Evolutionary conservation across 2,113 vertebrate species (phyloP), one percentile per base, ranked within the genome.

Genomic region (Pterocles burchelli): DNA sequence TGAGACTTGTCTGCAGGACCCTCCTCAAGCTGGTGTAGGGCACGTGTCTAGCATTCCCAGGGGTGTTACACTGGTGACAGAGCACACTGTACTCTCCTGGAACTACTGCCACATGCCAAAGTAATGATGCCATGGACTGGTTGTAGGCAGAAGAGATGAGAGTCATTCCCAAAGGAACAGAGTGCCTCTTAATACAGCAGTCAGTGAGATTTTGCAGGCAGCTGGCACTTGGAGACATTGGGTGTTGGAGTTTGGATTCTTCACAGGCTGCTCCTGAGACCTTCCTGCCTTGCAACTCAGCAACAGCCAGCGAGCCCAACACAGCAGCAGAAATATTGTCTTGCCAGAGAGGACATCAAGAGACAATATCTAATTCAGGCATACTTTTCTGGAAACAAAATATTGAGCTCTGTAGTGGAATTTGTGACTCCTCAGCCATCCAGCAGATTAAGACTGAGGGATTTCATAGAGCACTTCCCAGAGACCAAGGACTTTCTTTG

Each of bases 121-220:
- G 7, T 13, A 0, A 0, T 24, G 28, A n/a, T 75, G 13, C 11
- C 15, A 25, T 7, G 34, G 52, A 2, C 25, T 46, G 24, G 18
- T 76, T 76, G 36, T 9, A 45, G 71, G 18, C 33, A 29, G 24
- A 59, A 0, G 1, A 61, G 41, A 28, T 31, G 7, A 17, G 17
- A 66, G 5, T 20, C 19, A 20, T 54, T 80, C 31, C 33, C 45
- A 67, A 24, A 74, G 22, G 36, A 31, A 46, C n/a, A 20, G 17
- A 7, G 31, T 15, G 25, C 17, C 29, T 24, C 49, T 55, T 78
- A 25, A 36, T 63, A 62, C 14, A 77, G 46, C 4, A 2, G 7
- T 13, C 33, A 70, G 63, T 20, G 67, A 86, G 14, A 51, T n/a
- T 65, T 29, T 22, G 5, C 8, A 68, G 54, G 62, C 36, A 76